Conservation (phyloP, 2,888 invertebrate species). For the Platerodrilus igneus region DNA sequence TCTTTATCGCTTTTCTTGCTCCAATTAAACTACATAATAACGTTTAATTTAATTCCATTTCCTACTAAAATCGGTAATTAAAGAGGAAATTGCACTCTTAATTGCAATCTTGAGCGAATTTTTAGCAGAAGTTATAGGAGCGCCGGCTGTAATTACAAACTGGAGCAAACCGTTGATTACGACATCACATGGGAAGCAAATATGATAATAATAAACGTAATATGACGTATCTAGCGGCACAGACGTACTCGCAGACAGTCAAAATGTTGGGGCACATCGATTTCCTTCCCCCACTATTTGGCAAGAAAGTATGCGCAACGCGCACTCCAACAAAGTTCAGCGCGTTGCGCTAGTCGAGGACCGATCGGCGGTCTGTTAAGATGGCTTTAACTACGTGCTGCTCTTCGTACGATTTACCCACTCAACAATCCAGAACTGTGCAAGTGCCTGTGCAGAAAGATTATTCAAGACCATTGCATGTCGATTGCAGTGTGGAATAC, state of each 20-base stretch:
- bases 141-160: too few relatives aligned
- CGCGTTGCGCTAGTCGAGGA: conserved; percentile 42
- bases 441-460: conserved; percentile 61
- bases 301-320: conserved; percentile 19
- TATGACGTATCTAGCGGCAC: too few relatives aligned
- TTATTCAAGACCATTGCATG: conserved; percentile 81
- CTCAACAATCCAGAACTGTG: conserved; percentile 48
- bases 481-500: conserved; percentile 88
- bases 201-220: conserved; percentile 29
- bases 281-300: conserved; percentile 48
- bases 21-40: too few relatives aligned
- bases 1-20: too few relatives aligned
- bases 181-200: conserved; percentile 21
- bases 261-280: conserved; percentile 47
- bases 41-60: too few relatives aligned
- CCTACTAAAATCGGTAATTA: too few relatives aligned
- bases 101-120: too few relatives aligned
- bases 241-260: conserved; percentile 47
- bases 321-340: conserved; percentile 23
- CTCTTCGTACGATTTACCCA: conserved; percentile 43
- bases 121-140: too few relatives aligned
- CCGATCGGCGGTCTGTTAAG: conserved; percentile 39
- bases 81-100: too few relatives aligned
- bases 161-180: conserved; percentile 45
- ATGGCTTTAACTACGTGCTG: conserved; percentile 44